Evolutionary conservation across 2,797 vertebrate species (phyloP).

Genomic region (Pteropus rufus): DNA sequence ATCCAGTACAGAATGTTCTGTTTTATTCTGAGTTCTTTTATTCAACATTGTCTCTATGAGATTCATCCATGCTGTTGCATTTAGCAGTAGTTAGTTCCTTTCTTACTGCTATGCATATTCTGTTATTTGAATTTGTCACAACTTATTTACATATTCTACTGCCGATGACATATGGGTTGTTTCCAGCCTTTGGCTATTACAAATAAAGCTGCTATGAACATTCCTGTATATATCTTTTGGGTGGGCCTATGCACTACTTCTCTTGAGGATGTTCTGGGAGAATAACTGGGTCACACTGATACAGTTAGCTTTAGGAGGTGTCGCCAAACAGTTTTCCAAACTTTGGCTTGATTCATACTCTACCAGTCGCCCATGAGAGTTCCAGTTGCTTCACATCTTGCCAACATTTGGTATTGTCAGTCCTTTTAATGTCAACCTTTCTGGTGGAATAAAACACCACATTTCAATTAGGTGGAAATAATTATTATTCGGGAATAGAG

Average conservation of each 20-base stretch:
- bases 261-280: not conserved
- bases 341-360: not conserved
- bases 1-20: not conserved
- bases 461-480: conserved; percentile 52
- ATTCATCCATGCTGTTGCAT: not conserved
- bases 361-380: not conserved
- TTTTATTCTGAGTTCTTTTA: not conserved
- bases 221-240: not conserved
- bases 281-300: not conserved
- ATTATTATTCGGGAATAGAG: not conserved
- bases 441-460: not conserved
- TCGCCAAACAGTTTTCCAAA: not conserved
- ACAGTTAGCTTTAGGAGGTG: not conserved
- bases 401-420: not conserved
- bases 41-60: not conserved
- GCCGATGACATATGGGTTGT: not conserved
- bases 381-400: not conserved
- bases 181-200: not conserved
- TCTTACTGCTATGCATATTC: not conserved
- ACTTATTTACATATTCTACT: not conserved
- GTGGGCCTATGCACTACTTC: not conserved
- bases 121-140: not conserved
- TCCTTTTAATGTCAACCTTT: not conserved
- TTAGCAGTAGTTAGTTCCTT: not conserved
- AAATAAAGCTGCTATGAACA: not conserved